Conservation (phyloP, 2,797 vertebrate species). For the Nannoperca obscura region DNA sequence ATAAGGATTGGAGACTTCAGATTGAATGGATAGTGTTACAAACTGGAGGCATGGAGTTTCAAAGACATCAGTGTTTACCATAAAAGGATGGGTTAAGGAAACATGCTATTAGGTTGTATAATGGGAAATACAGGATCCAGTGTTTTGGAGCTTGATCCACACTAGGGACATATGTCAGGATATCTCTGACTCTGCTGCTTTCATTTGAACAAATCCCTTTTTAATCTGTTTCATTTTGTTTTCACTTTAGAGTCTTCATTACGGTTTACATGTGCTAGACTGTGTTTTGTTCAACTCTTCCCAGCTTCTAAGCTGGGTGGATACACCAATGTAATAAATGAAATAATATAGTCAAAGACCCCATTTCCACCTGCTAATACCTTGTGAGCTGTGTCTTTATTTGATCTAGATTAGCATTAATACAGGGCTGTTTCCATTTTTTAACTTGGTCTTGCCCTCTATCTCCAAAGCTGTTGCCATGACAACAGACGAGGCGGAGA, state of each 20-base stretch:
- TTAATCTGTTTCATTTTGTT: neutral
- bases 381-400: neutral
- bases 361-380: neutral
- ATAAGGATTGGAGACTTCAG: too few species aligned
- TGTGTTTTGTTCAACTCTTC: neutral
- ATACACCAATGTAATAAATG: neutral
- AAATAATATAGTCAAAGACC: neutral
- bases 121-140: too few species aligned
- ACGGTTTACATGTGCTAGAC: neutral
- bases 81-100: too few species aligned
- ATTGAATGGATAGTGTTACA: too few species aligned
- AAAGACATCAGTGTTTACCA: too few species aligned
- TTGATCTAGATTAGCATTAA: neutral
- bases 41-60: too few species aligned
- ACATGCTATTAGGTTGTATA: too few species aligned
- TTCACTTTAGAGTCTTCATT: neutral
- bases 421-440: neutral
- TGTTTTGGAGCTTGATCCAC: neutral
- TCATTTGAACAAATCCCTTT: neutral
- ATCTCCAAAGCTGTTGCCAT: conserved; percentile 76
- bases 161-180: neutral
- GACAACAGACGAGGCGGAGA: conserved; percentile 90
- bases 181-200: too few species aligned
- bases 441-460: neutral
- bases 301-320: too few species aligned